A percentile compares a stretch with the other conserved stretches of the same genome.
These are phyloP conservation scores for Zaprionus tsacasi DNA, from an alignment of 1,140 invertebrate genomes.

Conservation along the genomic window DNA sequence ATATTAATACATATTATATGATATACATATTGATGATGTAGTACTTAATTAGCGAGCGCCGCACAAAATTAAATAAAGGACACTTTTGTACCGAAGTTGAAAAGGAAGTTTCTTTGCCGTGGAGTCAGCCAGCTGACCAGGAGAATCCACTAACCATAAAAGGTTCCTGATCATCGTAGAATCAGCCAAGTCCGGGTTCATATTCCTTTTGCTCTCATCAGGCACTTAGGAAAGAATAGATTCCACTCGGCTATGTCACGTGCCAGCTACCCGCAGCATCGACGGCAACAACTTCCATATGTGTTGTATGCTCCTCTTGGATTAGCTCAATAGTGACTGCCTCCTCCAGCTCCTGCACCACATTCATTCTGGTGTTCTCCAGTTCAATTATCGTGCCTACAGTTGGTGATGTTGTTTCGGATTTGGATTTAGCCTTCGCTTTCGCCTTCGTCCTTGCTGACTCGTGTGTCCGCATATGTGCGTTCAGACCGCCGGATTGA, in stretches of 20 bases:
- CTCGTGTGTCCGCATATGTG: conserved; percentile 85
- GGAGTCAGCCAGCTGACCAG: background rate
- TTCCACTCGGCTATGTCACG: conserved; percentile 6
- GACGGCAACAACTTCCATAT: conserved; percentile 30
- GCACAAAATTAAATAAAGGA: conserved; percentile 39
- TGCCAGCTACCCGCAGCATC: conserved; percentile 42
- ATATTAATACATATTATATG: conserved; percentile 6
- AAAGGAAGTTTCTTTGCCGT: background rate
- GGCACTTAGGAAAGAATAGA: background rate
- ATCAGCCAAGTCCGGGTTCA: background rate
- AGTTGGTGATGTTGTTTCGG: background rate
- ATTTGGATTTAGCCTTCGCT: conserved; percentile 2
- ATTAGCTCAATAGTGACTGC: conserved; percentile 44
- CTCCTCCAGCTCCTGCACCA: conserved; percentile 38
- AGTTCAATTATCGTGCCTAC: background rate
- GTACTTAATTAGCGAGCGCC: conserved; percentile 27
- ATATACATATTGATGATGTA: conserved; percentile 30
- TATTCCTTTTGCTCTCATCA: background rate
- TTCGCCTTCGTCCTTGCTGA: conserved; percentile 31
- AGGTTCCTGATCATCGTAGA: no score
- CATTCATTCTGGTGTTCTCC: background rate
- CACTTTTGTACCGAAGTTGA: conserved; percentile 30
- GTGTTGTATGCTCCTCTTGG: conserved; percentile 30
- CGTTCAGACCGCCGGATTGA: conserved; percentile 86
- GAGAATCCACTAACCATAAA: no score